A percentile compares a stretch with the other conserved stretches of the same genome.
phyloP scores from a whole-genome alignment of 2,797 vertebrate species.

The Microtus obscurus region DNA sequence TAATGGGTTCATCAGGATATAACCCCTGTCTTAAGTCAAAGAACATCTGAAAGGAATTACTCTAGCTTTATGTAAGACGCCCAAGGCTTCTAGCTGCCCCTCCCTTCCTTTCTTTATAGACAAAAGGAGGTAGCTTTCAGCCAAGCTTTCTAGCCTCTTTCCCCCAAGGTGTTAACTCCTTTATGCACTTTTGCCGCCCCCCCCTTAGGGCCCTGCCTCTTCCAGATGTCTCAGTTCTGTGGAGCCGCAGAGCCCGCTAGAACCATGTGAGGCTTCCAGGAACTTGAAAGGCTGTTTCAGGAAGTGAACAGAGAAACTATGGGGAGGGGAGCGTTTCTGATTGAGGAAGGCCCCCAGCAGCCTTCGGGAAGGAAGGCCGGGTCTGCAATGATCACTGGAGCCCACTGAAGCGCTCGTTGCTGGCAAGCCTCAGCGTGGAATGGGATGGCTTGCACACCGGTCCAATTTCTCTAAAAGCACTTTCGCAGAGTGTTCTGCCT shows the following conservation, averaged over 20 bases:
- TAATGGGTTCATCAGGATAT: not conserved
- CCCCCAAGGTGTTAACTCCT: not conserved
- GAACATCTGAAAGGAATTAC: not conserved
- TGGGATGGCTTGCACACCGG: slow-evolving; percentile 58
- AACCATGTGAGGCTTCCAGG: slow-evolving; percentile 26
- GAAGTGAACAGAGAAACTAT: not conserved
- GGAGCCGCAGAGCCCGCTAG: slow-evolving; percentile 12
- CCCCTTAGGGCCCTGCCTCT: not conserved
- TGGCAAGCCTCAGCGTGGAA: not conserved
- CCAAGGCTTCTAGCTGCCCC: not conserved
- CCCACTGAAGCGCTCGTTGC: not conserved
- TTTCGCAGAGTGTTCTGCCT: slow-evolving; percentile 80
- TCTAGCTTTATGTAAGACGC: not conserved
- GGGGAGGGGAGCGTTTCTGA: not conserved
- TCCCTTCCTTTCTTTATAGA: not conserved
- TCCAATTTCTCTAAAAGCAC: slow-evolving; percentile 80
- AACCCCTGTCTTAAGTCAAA: not conserved
- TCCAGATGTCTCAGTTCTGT: not conserved
- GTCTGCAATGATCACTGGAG: not conserved
- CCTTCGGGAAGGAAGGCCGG: not conserved
- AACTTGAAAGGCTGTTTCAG: slow-evolving; percentile 34
- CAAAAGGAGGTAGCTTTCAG: not conserved
- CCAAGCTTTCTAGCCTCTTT: not conserved
- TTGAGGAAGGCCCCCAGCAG: not conserved
- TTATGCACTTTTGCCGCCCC: no score